Evolutionary conservation across 1,140 invertebrate genomes (phyloP).

Genomic region (Philaenus spumarius): DNA sequence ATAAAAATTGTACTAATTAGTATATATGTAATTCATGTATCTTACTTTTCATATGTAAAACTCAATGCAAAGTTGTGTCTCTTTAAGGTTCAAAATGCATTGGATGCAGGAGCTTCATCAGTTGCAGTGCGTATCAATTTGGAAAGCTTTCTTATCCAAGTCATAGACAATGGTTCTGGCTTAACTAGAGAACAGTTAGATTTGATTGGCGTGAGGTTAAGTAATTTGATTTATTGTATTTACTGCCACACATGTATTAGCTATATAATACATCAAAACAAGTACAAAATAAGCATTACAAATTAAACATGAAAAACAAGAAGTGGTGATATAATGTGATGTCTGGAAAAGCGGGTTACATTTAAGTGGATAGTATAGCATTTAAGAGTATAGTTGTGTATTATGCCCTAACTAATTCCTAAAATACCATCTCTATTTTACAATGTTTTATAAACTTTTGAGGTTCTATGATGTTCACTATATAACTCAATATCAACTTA

Average conservation of each 20-base stretch:
- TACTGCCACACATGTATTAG: neutral
- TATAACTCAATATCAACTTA: too few relatives aligned
- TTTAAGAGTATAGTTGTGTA: neutral
- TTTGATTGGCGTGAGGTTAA: conserved; percentile 40
- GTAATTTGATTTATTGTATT: neutral
- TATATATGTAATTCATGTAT: too few relatives aligned
- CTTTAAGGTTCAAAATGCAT: conserved; percentile 36
- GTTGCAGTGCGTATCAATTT: conserved; percentile 42
- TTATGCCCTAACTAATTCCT: neutral
- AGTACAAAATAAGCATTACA: too few relatives aligned
- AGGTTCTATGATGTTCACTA: too few relatives aligned
- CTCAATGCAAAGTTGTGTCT: too few relatives aligned
- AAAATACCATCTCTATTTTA: too few relatives aligned
- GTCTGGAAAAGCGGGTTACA: neutral
- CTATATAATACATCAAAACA: too few relatives aligned
- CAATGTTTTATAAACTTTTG: too few relatives aligned
- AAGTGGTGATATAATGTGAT: neutral
- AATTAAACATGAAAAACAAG: neutral
- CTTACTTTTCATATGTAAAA: too few relatives aligned
- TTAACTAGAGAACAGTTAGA: conserved; percentile 36
- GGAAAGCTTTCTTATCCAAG: conserved; percentile 39
- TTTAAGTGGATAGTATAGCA: neutral
- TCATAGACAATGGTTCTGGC: conserved; percentile 46
- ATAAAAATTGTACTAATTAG: too few relatives aligned
- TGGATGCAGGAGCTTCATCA: conserved; percentile 43